Base-by-base conservation (phyloP, 2,888 invertebrate genomes). In the Andrena haemorrhoa region DNA sequence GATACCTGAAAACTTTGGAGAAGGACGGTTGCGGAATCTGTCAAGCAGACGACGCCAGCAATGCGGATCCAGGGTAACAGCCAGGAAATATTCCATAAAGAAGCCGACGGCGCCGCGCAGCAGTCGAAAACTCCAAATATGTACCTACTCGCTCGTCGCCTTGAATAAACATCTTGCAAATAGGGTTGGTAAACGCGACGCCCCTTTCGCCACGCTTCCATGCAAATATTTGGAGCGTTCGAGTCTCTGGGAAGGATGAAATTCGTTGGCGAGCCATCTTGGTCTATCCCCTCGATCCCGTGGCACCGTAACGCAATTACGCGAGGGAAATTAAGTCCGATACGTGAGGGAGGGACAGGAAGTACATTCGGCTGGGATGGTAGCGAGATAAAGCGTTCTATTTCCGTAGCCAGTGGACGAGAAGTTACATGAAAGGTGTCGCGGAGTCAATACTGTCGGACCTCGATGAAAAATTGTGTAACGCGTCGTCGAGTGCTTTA, bases 261-360 rank as follows among this genome's bases (percentile, higher is more conserved):
- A 56, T 56, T 56, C 56, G 7, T 8, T 53, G 7, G 20, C 53
- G 53, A 26, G 23, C 56, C 56, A 23, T 56, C 56, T 56, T 56
- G 60, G 31, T 56, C 60, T 16, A 29, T 20, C 29, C 10, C 29
- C 20, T 5, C 31, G 10, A 29, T 29, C 12, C 26, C 29, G 49
- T 10, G 29, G 23, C 3, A 12, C n/a, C 5, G 5, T 66, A 66
- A 49, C 51, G 29, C 31, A 66, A 51, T 66, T 51, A 66, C 51
- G n/a, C 5, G 29, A 16, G n/a, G 51, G 51, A 66, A 66, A 66
- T 66, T 20, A 56, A 23, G 56, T 56, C 56, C 56, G 56, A 10
- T 23, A 41, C 41, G 41, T 1, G 41, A 41, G 41, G 41, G 4
- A 16, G 16, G 56, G 23, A 56, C 20, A 3, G 51, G 20, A 8